Evolutionary conservation across 1,140 invertebrate genomes (phyloP).

Genomic region (Drosophila gunungcola): DNA sequence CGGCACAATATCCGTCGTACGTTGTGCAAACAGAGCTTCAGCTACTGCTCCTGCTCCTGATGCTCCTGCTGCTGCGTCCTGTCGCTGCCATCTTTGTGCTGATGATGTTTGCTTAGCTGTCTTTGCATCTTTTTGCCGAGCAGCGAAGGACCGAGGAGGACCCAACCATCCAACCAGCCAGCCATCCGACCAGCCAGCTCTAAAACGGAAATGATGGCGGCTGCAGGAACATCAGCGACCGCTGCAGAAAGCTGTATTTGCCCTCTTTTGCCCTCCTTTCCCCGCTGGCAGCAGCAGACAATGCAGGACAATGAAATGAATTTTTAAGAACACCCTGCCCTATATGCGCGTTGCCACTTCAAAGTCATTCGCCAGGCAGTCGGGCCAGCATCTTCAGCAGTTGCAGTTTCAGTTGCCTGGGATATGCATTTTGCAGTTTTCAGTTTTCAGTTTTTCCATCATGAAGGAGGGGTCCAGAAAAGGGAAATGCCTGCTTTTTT

Average conservation of each 20-base stretch:
- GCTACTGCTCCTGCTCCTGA: constrained; percentile 9
- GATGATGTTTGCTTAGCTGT: constrained; percentile 84
- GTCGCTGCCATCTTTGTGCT: constrained; percentile 75
- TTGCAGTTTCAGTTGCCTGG: constrained; percentile 31
- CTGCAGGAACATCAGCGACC: constrained; percentile 60
- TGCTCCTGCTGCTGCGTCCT: constrained; percentile 33
- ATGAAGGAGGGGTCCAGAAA: background rate
- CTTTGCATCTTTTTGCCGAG: constrained; percentile 79
- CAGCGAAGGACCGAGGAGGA: constrained; percentile 58
- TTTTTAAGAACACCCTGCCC: constrained; percentile 81
- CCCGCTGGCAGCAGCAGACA: constrained; percentile 60
- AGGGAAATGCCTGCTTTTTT: constrained; percentile 49
- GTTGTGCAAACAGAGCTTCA: constrained; percentile 68
- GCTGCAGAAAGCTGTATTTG: constrained; percentile 79
- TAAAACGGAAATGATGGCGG: constrained; percentile 83
- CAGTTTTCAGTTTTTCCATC: background rate
- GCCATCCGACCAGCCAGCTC: constrained; percentile 54
- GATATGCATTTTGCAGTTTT: constrained; percentile 64
- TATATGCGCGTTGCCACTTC: constrained; percentile 79
- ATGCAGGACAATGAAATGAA: constrained; percentile 83
- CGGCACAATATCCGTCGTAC: constrained; percentile 80
- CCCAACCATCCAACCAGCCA: constrained; percentile 35
- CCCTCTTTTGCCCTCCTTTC: constrained; percentile 15
- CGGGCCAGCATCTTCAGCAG: constrained; percentile 67
- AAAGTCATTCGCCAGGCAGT: constrained; percentile 70